Percentiles rank a stretch among this genome's conserved stretches.
These are phyloP conservation scores for Anoplolepis gracilipes DNA, from an alignment of 1,140 invertebrate genomes.

Conservation along the genomic window DNA sequence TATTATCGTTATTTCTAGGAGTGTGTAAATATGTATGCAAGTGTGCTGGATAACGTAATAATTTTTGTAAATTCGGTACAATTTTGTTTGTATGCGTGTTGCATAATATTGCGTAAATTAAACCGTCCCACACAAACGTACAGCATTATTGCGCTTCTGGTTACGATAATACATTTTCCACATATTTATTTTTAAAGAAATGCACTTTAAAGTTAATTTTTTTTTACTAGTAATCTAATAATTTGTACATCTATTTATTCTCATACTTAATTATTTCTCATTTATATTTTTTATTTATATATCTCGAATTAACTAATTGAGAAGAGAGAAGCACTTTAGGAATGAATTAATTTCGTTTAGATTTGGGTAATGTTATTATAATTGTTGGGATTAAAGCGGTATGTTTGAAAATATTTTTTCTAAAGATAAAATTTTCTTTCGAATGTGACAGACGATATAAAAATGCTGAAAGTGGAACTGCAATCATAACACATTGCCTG, in stretches of 20 bases:
- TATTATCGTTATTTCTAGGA: conserved; percentile 53
- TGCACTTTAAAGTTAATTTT: not conserved
- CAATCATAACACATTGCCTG: conserved; percentile 38
- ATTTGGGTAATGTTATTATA: too few species aligned
- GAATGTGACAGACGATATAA: not conserved
- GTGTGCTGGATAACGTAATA: conserved; percentile 4
- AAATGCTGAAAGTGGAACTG: conserved; percentile 15
- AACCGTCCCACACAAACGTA: not conserved
- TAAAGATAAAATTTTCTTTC: conserved; percentile 16
- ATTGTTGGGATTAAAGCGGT: conserved; percentile 8
- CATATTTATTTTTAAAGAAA: not conserved
- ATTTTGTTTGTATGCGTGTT: not conserved
- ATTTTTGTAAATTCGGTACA: conserved; percentile 47
- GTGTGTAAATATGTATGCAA: not conserved
- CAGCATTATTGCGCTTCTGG: not conserved
- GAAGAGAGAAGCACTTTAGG: not conserved
- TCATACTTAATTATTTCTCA: not conserved
- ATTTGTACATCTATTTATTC: not conserved
- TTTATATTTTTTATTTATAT: not conserved
- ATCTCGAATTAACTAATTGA: not conserved
- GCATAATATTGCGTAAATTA: conserved; percentile 7
- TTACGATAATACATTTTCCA: not conserved
- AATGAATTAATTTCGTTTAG: not conserved
- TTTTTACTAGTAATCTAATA: not conserved
- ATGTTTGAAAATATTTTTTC: conserved; percentile 4